Percentiles rank a stretch among this genome's conserved stretches.
Evolutionary conservation across 2,113 vertebrate species (phyloP).

Genomic region (Irena cyanogastra): DNA sequence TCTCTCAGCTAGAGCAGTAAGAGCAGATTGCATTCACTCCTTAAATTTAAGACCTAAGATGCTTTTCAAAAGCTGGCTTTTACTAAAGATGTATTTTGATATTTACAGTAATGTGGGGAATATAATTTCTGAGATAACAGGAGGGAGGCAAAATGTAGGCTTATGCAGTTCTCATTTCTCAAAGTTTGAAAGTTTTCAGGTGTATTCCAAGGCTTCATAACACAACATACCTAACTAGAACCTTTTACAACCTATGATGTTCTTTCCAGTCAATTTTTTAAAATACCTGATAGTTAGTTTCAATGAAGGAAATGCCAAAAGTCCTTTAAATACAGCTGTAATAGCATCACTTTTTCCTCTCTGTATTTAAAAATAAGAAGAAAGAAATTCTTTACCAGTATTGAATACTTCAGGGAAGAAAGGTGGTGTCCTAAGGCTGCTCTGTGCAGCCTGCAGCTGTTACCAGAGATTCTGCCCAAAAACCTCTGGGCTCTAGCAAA

Average conservation of each 20-base stretch:
- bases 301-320: background rate
- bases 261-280: background rate
- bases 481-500: background rate
- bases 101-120: background rate
- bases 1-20: background rate
- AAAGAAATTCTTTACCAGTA: background rate
- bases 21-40: background rate
- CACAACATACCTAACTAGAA: background rate
- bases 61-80: background rate
- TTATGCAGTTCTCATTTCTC: background rate
- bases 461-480: background rate
- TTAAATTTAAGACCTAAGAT: background rate
- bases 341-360: background rate
- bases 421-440: background rate
- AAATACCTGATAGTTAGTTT: background rate
- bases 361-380: background rate
- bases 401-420: background rate
- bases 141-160: rapidly evolving
- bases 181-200: background rate
- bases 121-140: background rate
- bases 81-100: background rate
- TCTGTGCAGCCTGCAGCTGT: background rate
- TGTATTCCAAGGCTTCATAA: background rate
- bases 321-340: background rate
- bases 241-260: background rate